Evolutionary conservation across 2,888 invertebrate genomes (phyloP).

Genomic region (Aphidius colemani): DNA sequence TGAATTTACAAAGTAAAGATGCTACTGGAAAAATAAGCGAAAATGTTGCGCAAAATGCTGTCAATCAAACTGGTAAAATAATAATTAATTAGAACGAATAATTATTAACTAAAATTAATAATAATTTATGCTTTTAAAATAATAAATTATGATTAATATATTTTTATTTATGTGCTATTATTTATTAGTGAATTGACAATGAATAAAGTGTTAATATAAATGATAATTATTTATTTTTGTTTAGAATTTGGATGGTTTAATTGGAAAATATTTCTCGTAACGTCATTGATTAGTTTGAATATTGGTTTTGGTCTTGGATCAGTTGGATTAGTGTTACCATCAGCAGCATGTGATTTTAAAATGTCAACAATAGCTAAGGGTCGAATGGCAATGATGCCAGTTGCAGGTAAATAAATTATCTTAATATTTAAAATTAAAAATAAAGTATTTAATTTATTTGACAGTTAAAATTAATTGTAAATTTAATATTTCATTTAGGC

Average conservation of each 20-base stretch:
- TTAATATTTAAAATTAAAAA: neutral
- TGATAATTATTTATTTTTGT: conserved; percentile 8
- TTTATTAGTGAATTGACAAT: neutral
- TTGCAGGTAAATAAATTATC: conserved; percentile 66
- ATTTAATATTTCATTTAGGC: conserved; percentile 55
- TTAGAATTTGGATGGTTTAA: conserved; percentile 85
- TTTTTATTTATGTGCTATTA: neutral
- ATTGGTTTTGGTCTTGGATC: conserved; percentile 82
- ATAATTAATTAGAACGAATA: neutral
- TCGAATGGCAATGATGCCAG: conserved; percentile 76
- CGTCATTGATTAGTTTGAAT: conserved; percentile 81
- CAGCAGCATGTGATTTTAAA: conserved; percentile 80
- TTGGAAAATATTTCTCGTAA: conserved; percentile 73
- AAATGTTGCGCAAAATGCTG: neutral
- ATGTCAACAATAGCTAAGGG: conserved; percentile 81
- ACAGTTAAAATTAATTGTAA: no score
- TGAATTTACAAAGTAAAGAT: neutral
- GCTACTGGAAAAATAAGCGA: neutral
- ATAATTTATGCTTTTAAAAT: neutral
- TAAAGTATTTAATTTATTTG: no score
- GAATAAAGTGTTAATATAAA: neutral
- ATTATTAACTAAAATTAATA: no score
- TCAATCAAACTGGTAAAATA: neutral
- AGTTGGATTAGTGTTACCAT: conserved; percentile 81
- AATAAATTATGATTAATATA: neutral